Percentiles rank a stretch among this genome's conserved stretches.
Evolutionary conservation across 1,140 invertebrate genomes (phyloP).

Genomic region (Fopius arisanus): DNA sequence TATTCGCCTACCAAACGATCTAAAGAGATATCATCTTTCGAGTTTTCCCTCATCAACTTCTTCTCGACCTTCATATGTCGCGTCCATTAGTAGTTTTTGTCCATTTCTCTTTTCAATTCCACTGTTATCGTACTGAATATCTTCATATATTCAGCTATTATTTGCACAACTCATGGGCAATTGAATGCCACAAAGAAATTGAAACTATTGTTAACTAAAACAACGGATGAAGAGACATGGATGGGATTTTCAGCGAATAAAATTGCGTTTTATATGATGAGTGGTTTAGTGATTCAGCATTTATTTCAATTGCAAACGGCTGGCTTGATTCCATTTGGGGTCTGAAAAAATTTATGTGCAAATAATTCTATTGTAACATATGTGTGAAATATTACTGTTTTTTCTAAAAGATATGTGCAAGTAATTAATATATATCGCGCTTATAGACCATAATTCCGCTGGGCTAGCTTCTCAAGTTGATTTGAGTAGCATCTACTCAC

Average conservation of each 20-base stretch:
- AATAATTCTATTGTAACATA: too few species aligned
- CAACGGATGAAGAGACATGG: neutral
- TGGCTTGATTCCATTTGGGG: too few species aligned
- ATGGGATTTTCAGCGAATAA: neutral
- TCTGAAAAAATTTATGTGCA: too few species aligned
- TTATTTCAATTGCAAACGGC: too few species aligned
- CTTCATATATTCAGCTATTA: neutral
- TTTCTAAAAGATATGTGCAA: too few species aligned
- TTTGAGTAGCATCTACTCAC: too few species aligned
- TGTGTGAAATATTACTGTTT: too few species aligned
- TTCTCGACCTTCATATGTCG: neutral
- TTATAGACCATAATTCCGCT: too few species aligned
- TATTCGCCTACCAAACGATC: neutral
- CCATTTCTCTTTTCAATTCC: neutral
- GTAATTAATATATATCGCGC: too few species aligned
- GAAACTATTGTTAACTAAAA: neutral
- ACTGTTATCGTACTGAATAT: too few species aligned
- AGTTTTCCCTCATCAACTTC: neutral
- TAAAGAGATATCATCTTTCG: neutral
- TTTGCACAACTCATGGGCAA: neutral
- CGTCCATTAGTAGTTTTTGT: neutral
- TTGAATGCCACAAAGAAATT: neutral
- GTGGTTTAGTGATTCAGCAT: neutral
- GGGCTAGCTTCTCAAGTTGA: too few species aligned
- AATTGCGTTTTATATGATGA: neutral